A percentile compares a stretch with the other conserved stretches of the same genome.
Evolutionary conservation across 2,797 vertebrate species (phyloP).

Genomic region (Ammospiza maritima): DNA sequence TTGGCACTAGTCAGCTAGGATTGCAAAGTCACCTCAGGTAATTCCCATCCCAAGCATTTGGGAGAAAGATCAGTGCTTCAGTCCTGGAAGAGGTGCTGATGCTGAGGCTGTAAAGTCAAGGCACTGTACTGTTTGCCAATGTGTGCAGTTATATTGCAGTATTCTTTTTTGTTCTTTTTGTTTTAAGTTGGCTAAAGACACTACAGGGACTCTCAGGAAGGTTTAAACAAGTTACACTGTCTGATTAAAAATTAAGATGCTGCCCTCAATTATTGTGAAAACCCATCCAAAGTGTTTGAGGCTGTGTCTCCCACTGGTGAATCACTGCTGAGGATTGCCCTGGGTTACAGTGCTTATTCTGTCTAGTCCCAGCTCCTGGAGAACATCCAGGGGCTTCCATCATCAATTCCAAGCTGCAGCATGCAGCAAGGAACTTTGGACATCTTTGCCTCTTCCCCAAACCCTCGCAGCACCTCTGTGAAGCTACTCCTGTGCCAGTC

Average conservation of each 20-base stretch:
- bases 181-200: neutral
- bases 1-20: neutral
- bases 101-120: constrained; percentile 14
- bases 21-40: constrained; percentile 34
- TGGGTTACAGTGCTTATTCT: neutral
- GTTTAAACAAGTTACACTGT: neutral
- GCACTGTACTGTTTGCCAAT: neutral
- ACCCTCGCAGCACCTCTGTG: neutral
- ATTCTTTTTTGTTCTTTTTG: neutral
- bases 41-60: constrained; percentile 11
- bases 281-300: neutral
- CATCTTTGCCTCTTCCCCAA: fast-evolving
- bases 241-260: constrained; percentile 39
- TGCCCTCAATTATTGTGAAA: neutral
- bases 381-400: neutral
- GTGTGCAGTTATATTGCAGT: neutral
- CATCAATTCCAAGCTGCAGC: neutral
- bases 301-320: neutral
- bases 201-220: neutral
- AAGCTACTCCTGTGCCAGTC: neutral
- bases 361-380: neutral
- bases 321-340: neutral
- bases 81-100: neutral
- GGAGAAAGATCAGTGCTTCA: neutral
- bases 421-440: neutral